These are phyloP conservation scores for Drosophila robusta DNA, from an alignment of 2,888 invertebrate genomes.

Conservation along the genomic window DNA sequence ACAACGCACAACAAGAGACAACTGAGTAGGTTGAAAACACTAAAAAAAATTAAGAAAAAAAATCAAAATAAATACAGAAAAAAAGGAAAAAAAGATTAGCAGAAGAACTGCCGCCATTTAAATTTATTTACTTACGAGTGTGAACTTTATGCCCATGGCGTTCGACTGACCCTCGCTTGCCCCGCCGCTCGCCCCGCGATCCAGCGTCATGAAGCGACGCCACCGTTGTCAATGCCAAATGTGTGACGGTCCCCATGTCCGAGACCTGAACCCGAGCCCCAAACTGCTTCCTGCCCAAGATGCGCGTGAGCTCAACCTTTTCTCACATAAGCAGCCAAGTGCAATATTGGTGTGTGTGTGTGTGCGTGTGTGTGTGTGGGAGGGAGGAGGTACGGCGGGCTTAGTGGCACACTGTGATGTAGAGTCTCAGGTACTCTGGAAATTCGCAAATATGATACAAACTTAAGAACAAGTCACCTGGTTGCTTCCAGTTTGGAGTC, in stretches of 20 bases:
- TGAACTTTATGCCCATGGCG: slow-evolving; percentile 79
- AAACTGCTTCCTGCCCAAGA: slow-evolving; percentile 43
- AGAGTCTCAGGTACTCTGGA: slow-evolving; percentile 38
- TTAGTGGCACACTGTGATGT: too few species aligned
- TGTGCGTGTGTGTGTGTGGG: background rate
- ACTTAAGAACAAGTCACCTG: background rate
- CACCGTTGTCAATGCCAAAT: slow-evolving; percentile 76
- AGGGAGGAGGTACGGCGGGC: too few species aligned
- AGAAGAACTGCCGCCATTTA: slow-evolving; percentile 80
- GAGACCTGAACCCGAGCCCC: slow-evolving; percentile 30
- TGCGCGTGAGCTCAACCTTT: slow-evolving; percentile 44
- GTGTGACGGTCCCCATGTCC: slow-evolving; percentile 50
- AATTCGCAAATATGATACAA: slow-evolving; percentile 39
- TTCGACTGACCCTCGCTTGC: slow-evolving; percentile 41
- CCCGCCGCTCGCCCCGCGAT: background rate
- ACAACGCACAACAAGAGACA: slow-evolving; percentile 32
- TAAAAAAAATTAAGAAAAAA: slow-evolving; percentile 20
- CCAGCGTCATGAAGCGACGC: slow-evolving; percentile 30
- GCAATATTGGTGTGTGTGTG: slow-evolving; percentile 4
- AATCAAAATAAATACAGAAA: slow-evolving; percentile 43
- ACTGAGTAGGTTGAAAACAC: slow-evolving; percentile 35
- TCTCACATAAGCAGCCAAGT: slow-evolving; percentile 24
- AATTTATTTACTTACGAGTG: slow-evolving; percentile 81
- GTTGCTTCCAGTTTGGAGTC: background rate
- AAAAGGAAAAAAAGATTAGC: slow-evolving; percentile 62